Evolutionary conservation across 2,797 vertebrate species (phyloP).

Genomic region (Tiaroga cobitis): DNA sequence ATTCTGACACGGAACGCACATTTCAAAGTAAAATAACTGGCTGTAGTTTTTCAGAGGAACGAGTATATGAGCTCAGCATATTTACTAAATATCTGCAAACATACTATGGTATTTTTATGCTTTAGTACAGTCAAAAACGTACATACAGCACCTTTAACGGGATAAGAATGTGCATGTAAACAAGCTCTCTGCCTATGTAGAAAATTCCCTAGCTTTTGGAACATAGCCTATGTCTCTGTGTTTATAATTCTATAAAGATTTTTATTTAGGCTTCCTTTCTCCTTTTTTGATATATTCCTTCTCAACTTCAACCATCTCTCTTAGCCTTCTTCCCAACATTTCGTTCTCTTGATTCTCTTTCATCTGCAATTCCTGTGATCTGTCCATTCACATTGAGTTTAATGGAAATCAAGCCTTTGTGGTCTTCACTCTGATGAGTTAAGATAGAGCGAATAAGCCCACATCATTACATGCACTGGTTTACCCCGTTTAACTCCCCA

Average conservation of each 20-base stretch:
- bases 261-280: background rate
- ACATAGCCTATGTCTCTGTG: background rate
- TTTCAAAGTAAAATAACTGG: too few relatives aligned
- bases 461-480: conserved; percentile 17
- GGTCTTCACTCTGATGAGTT: conserved; percentile 17
- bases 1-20: too few relatives aligned
- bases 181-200: background rate
- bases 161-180: background rate
- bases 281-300: conserved; percentile 20
- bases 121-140: too few relatives aligned
- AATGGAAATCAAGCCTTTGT: background rate
- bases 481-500: conserved; percentile 25
- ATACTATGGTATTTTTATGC: too few relatives aligned
- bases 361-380: conserved; percentile 27
- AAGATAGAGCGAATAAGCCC: background rate
- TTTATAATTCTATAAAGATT: conserved; percentile 1
- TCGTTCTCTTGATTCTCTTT: conserved; percentile 7
- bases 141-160: background rate
- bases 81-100: too few relatives aligned
- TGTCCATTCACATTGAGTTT: conserved; percentile 26
- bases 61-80: too few relatives aligned
- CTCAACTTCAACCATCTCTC: background rate
- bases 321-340: background rate
- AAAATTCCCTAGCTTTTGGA: background rate
- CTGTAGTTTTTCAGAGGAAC: too few relatives aligned